Evolutionary conservation across 2,888 invertebrate genomes (phyloP).

Genomic region (Hoplodrina blanda): DNA sequence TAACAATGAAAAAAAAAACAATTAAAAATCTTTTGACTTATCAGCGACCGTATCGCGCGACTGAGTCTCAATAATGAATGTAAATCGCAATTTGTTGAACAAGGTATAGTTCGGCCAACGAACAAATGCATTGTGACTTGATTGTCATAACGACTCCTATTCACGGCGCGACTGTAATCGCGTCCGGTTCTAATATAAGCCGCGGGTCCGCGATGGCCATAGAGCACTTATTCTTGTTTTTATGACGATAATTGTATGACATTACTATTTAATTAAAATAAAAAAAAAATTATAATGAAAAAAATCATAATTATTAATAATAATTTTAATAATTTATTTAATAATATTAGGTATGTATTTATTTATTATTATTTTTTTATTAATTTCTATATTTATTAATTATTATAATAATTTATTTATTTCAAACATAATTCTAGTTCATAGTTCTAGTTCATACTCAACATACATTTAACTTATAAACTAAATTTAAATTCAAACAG

Average conservation of each 20-base stretch:
- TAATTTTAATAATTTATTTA: no score
- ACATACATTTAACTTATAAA: not conserved
- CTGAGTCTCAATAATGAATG: conserved; percentile 49
- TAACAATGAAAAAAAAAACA: not conserved
- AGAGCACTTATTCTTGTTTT: not conserved
- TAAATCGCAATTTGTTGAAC: conserved; percentile 49
- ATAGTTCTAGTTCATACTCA: no score
- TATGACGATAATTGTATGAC: no score
- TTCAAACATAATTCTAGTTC: no score
- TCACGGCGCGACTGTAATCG: conserved; percentile 57
- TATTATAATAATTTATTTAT: no score
- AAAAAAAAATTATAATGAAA: no score
- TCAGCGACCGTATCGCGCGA: conserved; percentile 30
- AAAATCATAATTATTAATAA: no score
- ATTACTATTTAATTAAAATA: no score
- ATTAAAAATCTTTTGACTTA: not conserved
- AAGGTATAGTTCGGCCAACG: conserved; percentile 41
- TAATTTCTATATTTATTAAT: no score
- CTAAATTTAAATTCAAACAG: no score
- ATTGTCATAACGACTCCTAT: conserved; percentile 60
- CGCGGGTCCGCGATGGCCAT: conserved; percentile 3
- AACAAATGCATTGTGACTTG: conserved; percentile 48
- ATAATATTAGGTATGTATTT: no score
- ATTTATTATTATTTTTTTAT: no score
- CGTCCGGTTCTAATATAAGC: conserved; percentile 45